These are phyloP conservation scores for Lonchura striata DNA, from an alignment of 2,113 vertebrate genomes.

Conservation along the genomic window DNA sequence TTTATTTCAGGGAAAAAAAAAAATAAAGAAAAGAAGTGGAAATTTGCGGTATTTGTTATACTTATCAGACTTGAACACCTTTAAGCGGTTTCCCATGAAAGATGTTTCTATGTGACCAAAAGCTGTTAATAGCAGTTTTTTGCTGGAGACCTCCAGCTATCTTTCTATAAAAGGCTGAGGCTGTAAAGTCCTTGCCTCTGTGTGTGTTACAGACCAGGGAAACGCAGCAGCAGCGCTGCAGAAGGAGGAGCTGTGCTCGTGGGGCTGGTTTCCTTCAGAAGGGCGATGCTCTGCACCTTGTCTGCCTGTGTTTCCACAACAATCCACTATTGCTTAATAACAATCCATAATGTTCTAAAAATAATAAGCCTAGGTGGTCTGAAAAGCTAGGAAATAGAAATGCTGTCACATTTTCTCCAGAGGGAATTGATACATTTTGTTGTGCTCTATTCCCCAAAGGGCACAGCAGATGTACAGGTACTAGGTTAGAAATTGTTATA, in stretches of 20 bases:
- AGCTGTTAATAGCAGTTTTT: slow-evolving; percentile 1
- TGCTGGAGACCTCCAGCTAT: neutral
- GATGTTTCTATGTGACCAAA: neutral
- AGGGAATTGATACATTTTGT: slow-evolving; percentile 55
- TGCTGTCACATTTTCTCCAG: slow-evolving; percentile 32
- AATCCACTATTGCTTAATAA: slow-evolving; percentile 17
- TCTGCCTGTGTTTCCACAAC: slow-evolving; percentile 4
- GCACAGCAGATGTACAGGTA: slow-evolving; percentile 62
- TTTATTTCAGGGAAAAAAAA: neutral
- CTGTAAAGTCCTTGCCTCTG: neutral
- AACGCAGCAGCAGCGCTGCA: neutral
- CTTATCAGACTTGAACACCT: slow-evolving; percentile 34
- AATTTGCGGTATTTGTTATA: slow-evolving; percentile 10
- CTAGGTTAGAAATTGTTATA: slow-evolving; percentile 63
- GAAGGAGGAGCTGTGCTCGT: neutral
- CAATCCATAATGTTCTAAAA: slow-evolving; percentile 54
- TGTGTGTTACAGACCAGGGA: neutral
- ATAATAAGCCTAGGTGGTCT: slow-evolving; percentile 48
- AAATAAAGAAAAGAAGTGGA: neutral
- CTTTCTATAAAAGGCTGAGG: neutral
- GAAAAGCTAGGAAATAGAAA: slow-evolving; percentile 56
- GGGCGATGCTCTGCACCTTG: neutral
- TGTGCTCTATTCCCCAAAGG: slow-evolving; percentile 49
- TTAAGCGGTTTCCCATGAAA: slow-evolving; percentile 1
- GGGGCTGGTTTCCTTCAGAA: neutral